Percentiles rank a stretch among this genome's conserved stretches.
phyloP scores from a whole-genome alignment of 2,113 vertebrate genomes.

The Cryptotis parvus region DNA sequence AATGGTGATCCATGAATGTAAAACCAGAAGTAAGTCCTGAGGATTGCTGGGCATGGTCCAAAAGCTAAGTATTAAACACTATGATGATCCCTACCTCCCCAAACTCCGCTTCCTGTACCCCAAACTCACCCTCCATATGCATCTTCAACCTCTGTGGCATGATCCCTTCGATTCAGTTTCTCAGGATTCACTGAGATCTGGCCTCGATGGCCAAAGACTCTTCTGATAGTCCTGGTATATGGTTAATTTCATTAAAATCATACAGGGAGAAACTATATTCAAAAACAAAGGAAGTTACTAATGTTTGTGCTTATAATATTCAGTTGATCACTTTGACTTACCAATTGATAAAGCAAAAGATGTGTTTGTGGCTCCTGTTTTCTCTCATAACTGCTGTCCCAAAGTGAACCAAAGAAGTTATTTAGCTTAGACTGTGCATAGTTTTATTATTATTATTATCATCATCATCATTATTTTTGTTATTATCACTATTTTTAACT shows the following conservation, averaged over 20 bases:
- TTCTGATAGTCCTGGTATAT: slow-evolving; percentile 62
- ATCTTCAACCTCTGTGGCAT: neutral
- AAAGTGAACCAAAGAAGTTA: neutral
- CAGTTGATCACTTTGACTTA: slow-evolving; percentile 8
- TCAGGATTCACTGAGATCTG: slow-evolving; percentile 49
- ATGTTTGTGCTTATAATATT: slow-evolving; percentile 50
- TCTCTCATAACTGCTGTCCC: neutral
- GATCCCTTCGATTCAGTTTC: slow-evolving; percentile 49
- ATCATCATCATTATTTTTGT: too few relatives aligned
- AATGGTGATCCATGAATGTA: too few relatives aligned
- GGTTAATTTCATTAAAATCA: slow-evolving; percentile 69
- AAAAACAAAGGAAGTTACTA: slow-evolving; percentile 57
- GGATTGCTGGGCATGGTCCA: too few relatives aligned
- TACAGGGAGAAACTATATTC: slow-evolving; percentile 49
- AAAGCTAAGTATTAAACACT: neutral
- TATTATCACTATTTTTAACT: neutral
- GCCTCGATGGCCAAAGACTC: slow-evolving; percentile 44
- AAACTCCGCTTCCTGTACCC: neutral
- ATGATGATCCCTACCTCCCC: neutral
- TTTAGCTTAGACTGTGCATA: neutral
- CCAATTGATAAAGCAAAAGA: neutral
- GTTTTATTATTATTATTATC: neutral
- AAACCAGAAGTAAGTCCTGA: too few relatives aligned
- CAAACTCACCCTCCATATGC: neutral
- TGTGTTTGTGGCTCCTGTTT: neutral